Conservation (phyloP, 2,113 vertebrate genomes). For the Chaetodon trifascialis region DNA sequence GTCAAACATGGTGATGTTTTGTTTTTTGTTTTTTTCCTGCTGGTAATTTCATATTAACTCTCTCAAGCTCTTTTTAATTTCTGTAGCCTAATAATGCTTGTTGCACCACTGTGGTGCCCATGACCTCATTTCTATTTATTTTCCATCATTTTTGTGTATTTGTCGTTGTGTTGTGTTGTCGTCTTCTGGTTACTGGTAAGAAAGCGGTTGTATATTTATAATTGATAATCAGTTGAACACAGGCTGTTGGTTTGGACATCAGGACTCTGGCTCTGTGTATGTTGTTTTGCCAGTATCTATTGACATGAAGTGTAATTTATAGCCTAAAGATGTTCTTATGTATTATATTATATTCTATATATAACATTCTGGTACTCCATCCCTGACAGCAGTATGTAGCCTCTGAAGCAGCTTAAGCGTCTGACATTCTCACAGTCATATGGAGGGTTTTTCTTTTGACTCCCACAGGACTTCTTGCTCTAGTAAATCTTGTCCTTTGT, state of each 20-base stretch:
- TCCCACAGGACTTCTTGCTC: slow-evolving; percentile 4
- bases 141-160: neutral
- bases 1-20: neutral
- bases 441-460: neutral
- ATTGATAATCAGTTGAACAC: neutral
- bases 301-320: neutral
- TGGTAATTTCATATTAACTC: neutral
- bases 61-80: neutral
- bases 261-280: neutral
- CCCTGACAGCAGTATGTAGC: neutral
- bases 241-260: neutral
- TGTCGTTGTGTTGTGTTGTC: neutral
- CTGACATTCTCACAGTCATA: neutral
- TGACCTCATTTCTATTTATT: neutral
- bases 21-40: neutral
- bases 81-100: too few species aligned
- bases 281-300: neutral
- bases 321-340: neutral
- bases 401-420: slow-evolving; percentile 16
- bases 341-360: too few species aligned
- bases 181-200: neutral
- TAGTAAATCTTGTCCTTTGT: neutral
- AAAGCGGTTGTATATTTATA: neutral
- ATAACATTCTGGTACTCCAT: neutral
- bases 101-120: neutral